A percentile compares a stretch with the other conserved stretches of the same genome.
These are phyloP conservation scores for Clostera curtula DNA, from an alignment of 2,888 invertebrate species.

Conservation along the genomic window DNA sequence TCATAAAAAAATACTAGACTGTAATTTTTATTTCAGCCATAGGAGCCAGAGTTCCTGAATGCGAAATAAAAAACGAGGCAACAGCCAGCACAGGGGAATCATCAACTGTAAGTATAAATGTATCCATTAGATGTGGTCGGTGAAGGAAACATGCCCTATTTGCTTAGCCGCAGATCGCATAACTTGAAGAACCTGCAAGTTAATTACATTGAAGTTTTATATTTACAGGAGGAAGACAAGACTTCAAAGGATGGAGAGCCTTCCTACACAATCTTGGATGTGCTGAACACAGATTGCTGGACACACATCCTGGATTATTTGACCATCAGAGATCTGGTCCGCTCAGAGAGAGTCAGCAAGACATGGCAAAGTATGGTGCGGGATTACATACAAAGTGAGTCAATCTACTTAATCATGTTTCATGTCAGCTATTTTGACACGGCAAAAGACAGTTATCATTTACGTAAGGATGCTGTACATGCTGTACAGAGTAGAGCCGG, in stretches of 20 bases:
- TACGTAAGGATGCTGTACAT: no score
- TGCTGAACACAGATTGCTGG: conserved; percentile 74
- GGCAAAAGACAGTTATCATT: no score
- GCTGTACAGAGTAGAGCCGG: no score
- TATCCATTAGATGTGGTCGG: no score
- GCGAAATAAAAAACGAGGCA: conserved; percentile 3
- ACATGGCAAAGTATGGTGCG: conserved; percentile 68
- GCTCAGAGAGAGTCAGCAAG: conserved; percentile 75
- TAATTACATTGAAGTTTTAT: neutral
- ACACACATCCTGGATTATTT: conserved; percentile 67
- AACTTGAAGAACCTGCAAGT: no score
- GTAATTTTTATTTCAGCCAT: conserved; percentile 1
- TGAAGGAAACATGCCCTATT: no score
- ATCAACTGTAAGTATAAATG: conserved; percentile 7
- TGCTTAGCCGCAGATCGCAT: no score
- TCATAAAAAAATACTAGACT: no score
- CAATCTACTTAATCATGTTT: neutral
- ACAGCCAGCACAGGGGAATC: conserved; percentile 14
- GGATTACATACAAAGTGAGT: conserved; percentile 61
- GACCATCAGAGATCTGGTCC: conserved; percentile 66
- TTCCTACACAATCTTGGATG: conserved; percentile 49
- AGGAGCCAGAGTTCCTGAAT: neutral
- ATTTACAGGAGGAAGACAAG: conserved; percentile 12
- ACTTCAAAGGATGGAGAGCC: conserved; percentile 20
- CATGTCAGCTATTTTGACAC: no score